Percentiles rank a stretch among this genome's conserved stretches.
These are phyloP conservation scores for Antigone vipio DNA, from an alignment of 2,113 vertebrate species.

Conservation along the genomic window DNA sequence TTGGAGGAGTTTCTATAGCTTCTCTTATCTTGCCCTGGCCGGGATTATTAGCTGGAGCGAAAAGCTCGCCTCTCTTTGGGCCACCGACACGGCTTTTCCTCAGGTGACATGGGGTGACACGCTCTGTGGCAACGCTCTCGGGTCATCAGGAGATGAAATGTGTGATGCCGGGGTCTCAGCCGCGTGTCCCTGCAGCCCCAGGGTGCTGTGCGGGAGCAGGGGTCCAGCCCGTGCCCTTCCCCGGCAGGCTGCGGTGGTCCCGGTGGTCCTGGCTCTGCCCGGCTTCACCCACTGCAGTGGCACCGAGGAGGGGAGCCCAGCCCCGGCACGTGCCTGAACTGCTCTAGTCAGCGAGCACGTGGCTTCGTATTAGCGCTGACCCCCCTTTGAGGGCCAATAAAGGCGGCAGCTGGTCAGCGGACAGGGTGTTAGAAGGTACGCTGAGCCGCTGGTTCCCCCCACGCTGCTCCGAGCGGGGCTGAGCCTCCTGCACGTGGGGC, in stretches of 20 bases:
- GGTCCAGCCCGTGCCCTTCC: neutral
- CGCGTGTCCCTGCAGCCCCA: neutral
- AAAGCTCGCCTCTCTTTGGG: neutral
- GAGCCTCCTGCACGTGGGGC: neutral
- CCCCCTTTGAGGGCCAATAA: neutral
- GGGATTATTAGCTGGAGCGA: neutral
- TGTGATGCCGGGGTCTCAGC: rapidly evolving
- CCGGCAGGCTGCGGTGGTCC: neutral
- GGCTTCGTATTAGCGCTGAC: neutral
- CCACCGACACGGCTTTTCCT: neutral
- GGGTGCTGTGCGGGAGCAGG: neutral
- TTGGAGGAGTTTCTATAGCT: neutral
- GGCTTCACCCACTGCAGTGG: rapidly evolving
- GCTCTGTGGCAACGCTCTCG: rapidly evolving
- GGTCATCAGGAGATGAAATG: neutral
- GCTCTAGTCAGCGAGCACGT: neutral
- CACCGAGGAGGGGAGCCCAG: rapidly evolving
- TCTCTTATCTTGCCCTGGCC: neutral
- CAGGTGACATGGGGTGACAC: neutral
- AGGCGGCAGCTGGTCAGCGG: neutral
- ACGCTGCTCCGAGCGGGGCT: rapidly evolving
- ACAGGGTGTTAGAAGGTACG: neutral
- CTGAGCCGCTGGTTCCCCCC: rapidly evolving
- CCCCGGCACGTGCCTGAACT: rapidly evolving
- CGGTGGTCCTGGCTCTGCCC: neutral